Conservation (phyloP, 2,888 invertebrate genomes). For the Liposcelis brunnea region DNA sequence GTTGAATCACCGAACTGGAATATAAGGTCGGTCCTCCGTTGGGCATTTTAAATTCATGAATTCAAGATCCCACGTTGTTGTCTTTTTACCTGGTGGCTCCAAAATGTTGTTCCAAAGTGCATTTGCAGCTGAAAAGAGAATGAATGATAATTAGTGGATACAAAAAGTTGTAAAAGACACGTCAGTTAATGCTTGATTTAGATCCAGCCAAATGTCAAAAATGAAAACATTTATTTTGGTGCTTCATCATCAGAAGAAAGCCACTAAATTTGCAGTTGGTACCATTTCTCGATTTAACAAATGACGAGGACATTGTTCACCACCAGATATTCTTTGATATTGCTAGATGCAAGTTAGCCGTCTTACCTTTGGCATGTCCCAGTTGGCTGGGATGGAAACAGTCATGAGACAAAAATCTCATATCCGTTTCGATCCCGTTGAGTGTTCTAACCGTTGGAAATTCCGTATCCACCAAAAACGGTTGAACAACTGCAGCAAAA, state of each 20-base stretch:
- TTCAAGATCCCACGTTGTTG: slow-evolving; percentile 1
- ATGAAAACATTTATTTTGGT: too few species aligned
- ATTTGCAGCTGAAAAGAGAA: slow-evolving; percentile 5
- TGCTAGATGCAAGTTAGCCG: too few species aligned
- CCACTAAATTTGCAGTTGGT: too few species aligned
- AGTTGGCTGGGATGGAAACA: slow-evolving; percentile 6
- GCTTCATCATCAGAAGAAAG: too few species aligned
- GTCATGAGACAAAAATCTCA: slow-evolving; percentile 3
- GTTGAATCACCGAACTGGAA: slow-evolving; percentile 1
- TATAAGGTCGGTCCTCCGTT: neutral
- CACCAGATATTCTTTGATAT: too few species aligned
- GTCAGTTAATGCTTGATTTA: too few species aligned
- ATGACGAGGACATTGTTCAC: too few species aligned
- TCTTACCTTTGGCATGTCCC: slow-evolving; percentile 7
- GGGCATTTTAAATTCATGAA: slow-evolving; percentile 1
- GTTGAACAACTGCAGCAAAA: slow-evolving; percentile 4
- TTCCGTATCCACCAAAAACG: neutral
- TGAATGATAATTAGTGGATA: too few species aligned
- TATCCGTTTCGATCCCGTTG: neutral
- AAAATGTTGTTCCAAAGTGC: slow-evolving; percentile 4
- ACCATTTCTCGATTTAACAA: too few species aligned
- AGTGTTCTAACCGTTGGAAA: neutral
- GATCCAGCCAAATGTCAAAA: too few species aligned
- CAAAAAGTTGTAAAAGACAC: too few species aligned
- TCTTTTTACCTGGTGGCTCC: slow-evolving; percentile 3